These are phyloP conservation scores for Aurelia sp. DNA, from an alignment of 30 jellyfish, hydroid and myxozoan genomes.

Conservation along the genomic window DNA sequence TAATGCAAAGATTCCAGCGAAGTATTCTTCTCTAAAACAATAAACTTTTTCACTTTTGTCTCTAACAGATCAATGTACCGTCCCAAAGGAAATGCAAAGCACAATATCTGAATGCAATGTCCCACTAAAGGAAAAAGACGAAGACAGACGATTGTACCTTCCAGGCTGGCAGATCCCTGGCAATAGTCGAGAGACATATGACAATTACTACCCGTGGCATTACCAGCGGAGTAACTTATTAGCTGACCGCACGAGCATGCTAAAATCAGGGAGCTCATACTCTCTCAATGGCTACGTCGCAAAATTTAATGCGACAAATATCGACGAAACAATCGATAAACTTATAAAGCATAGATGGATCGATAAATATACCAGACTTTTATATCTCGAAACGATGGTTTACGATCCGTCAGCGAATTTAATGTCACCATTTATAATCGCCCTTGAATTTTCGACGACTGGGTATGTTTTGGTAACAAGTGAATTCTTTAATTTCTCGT, in stretches of 20 bases:
- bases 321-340: neutral
- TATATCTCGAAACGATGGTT: slow-evolving; percentile 27
- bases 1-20: too few species aligned
- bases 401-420: slow-evolving; percentile 39
- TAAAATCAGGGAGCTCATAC: neutral
- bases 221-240: slow-evolving; percentile 4
- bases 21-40: too few species aligned
- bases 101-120: slow-evolving; percentile 19
- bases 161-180: neutral
- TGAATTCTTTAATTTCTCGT: slow-evolving; percentile 30
- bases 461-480: slow-evolving; percentile 10
- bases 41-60: neutral
- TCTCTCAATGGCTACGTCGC: slow-evolving; percentile 31
- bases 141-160: slow-evolving; percentile 8
- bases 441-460: slow-evolving; percentile 23
- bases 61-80: neutral
- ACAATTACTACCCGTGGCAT: slow-evolving; percentile 7
- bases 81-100: neutral
- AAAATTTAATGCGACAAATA: neutral
- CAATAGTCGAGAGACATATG: neutral
- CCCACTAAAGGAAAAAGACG: neutral
- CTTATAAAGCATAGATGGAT: slow-evolving; percentile 27
- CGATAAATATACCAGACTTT: slow-evolving; percentile 42
- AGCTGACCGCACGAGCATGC: neutral
- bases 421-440: slow-evolving; percentile 23